Conservation (phyloP, 2,113 vertebrate species). For the Delphinapterus leucas region DNA sequence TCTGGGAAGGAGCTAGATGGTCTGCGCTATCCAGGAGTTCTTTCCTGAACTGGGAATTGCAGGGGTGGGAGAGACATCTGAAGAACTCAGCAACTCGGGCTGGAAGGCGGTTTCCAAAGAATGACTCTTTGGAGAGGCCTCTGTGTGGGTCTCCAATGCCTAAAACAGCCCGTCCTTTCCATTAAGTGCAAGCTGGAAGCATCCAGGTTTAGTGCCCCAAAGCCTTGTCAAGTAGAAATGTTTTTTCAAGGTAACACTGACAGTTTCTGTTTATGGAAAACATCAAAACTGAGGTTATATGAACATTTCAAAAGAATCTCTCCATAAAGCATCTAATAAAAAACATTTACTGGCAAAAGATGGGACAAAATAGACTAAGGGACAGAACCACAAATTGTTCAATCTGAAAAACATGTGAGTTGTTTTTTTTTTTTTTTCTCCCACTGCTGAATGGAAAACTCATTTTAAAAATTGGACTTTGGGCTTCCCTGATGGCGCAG, state of each 20-base stretch:
- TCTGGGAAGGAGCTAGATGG: background rate
- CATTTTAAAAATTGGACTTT: slow-evolving; percentile 21
- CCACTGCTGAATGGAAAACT: slow-evolving; percentile 23
- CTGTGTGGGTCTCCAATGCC: background rate
- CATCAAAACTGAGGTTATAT: background rate
- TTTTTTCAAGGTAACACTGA: background rate
- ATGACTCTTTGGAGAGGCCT: background rate
- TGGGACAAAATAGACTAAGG: background rate
- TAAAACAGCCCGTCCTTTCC: background rate
- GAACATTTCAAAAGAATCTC: slow-evolving; percentile 36
- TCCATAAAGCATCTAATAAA: slow-evolving; percentile 54
- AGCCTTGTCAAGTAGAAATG: background rate
- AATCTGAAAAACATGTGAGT: background rate
- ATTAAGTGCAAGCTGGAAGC: background rate
- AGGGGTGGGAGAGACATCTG: accelerated
- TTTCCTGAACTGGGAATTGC: background rate
- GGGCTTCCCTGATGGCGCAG: background rate
- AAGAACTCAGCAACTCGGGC: background rate
- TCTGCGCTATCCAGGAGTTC: background rate
- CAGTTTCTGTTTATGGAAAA: slow-evolving; percentile 41
- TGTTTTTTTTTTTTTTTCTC: background rate
- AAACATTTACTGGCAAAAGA: slow-evolving; percentile 41
- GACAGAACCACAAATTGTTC: background rate
- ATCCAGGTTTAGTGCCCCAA: background rate
- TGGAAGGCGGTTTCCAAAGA: background rate